phyloP scores from a whole-genome alignment of 2,797 vertebrate genomes.

The Sebastolobus altivelis region DNA sequence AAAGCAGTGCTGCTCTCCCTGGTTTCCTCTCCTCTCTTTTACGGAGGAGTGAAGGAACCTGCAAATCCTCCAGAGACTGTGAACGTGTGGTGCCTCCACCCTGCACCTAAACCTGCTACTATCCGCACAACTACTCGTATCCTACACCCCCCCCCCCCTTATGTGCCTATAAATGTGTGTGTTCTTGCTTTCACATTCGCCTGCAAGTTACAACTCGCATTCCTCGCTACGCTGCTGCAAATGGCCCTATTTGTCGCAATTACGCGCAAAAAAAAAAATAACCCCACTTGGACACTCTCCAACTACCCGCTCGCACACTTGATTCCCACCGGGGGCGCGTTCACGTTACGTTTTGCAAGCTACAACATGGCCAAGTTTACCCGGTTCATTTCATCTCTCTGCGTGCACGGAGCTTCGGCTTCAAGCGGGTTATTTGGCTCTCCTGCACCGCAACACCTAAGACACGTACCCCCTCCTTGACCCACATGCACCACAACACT shows the following conservation, averaged over 20 bases:
- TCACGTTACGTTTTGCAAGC: conserved; percentile 26
- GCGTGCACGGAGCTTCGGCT: conserved; percentile 17
- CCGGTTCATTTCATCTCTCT: conserved; percentile 9
- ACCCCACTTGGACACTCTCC: conserved; percentile 41
- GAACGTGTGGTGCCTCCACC: conserved; percentile 30
- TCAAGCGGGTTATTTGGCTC: neutral
- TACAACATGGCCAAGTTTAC: conserved; percentile 56
- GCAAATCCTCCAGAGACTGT: conserved; percentile 37
- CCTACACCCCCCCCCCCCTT: neutral
- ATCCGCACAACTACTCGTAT: conserved; percentile 39
- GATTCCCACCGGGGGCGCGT: conserved; percentile 43
- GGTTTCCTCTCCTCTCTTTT: neutral
- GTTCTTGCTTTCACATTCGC: neutral
- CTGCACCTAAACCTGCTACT: conserved; percentile 26
- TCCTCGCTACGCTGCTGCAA: conserved; percentile 31
- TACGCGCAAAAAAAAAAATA: conserved; percentile 29
- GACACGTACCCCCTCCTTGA: conserved; percentile 21
- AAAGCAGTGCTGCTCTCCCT: conserved; percentile 49
- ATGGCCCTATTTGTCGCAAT: conserved; percentile 45
- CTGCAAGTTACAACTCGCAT: conserved; percentile 45
- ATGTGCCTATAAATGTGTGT: neutral
- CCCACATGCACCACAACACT: conserved; percentile 55
- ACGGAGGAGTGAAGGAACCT: conserved; percentile 46
- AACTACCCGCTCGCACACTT: conserved; percentile 39
- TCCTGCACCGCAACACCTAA: conserved; percentile 10